Evolutionary conservation across 1,140 invertebrate species (phyloP), one percentile per base, ranked within the genome.

Genomic region (Drosophila nigrodunni): DNA sequence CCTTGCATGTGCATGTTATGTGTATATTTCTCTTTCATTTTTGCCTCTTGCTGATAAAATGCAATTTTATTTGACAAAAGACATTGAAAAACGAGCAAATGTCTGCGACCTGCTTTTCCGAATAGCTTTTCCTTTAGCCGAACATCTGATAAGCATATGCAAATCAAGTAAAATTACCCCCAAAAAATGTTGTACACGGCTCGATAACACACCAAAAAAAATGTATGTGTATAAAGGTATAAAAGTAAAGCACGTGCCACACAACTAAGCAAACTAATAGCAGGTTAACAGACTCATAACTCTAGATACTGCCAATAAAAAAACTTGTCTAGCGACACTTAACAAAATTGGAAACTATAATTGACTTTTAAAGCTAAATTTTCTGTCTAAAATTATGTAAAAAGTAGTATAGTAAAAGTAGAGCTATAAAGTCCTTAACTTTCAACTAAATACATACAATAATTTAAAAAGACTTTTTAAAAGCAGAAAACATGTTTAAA

Each of bases 71-170:
- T 13, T 34, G 15, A 2, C 37, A 41, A 34, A 15, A 18, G 43
- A 49, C 59, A 13, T 55, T 54, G 47, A 44, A 52, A 54, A 62
- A 52, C 47, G 35, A n/a, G 9, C 15, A 72, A 72, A 60, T 47
- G 39, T 35, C 64, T 59, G 4, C 35, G 18, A 2, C 5, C 9
- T 25, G 43, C 46, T 35, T 41, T 64, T 13, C 47, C 10, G 21
- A 15, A 30, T 47, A 1, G 18, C 6, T 10, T 55, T 15, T 49
- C n/a, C n/a, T 68, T 21, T n/a, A 15, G n/a, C 10, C 54, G 46
- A 55, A 30, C 21, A 21, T 30, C 67, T 57, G 74, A 66, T 67
- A 67, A 77, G 62, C 62, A 73, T 77, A 74, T 77, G 70, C 35
- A 74, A 77, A 77, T 77, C 47, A 62, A 41, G 47, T 18, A 37